Evolutionary conservation across 2,113 vertebrate species (phyloP).

Genomic region (Spilogale gracilis): DNA sequence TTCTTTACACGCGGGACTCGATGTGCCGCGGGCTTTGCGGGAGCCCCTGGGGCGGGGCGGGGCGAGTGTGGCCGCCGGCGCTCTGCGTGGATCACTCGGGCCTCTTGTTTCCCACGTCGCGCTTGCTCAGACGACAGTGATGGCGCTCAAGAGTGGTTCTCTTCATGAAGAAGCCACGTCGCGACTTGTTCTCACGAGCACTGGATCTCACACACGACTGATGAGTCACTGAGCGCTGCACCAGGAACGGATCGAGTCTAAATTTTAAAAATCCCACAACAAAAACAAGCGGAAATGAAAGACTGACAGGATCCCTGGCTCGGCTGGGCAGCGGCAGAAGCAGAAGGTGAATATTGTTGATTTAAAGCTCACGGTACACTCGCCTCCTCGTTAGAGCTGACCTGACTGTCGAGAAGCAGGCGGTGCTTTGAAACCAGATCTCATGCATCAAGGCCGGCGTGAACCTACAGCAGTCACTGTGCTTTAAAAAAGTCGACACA

Average conservation of each 20-base stretch:
- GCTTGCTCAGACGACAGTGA: neutral
- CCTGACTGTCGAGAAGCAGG: neutral
- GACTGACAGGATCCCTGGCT: neutral
- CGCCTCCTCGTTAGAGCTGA: neutral
- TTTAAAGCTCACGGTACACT: accelerated
- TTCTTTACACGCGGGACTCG: accelerated
- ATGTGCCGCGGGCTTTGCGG: neutral
- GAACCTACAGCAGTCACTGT: neutral
- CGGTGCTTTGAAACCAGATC: neutral
- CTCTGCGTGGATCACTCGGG: accelerated
- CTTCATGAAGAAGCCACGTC: neutral
- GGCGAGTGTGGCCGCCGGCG: accelerated
- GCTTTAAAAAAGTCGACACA: no score
- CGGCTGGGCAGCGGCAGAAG: accelerated
- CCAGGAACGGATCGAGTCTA: neutral
- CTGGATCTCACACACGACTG: neutral
- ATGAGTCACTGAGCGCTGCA: no score
- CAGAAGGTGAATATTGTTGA: neutral
- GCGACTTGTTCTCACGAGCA: no score
- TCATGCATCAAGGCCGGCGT: neutral
- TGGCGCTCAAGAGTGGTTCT: neutral
- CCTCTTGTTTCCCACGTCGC: no score
- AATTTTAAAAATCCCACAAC: neutral
- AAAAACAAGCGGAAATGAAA: neutral
- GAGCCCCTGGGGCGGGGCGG: accelerated